Evolutionary conservation across 2,888 invertebrate species (phyloP).

Genomic region (Pollenia labialis): DNA sequence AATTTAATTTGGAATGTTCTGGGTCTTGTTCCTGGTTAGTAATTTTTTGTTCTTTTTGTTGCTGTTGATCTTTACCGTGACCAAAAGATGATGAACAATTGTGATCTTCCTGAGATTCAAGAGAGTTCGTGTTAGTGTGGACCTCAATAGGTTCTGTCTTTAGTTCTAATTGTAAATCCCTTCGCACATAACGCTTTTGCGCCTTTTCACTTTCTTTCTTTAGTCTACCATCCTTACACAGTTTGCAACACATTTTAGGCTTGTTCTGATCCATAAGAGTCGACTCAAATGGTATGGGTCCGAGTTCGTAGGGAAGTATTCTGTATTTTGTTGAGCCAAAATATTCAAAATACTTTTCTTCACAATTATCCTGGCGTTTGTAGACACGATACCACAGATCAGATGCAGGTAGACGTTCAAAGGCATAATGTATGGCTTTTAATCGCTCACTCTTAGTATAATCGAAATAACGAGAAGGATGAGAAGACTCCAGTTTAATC

Average conservation of each 20-base stretch:
- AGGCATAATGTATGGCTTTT: constrained; percentile 82
- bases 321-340: constrained; percentile 82
- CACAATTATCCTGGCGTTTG: constrained; percentile 89
- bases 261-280: constrained; percentile 83
- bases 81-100: constrained; percentile 44
- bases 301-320: constrained; percentile 90
- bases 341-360: constrained; percentile 86
- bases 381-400: constrained; percentile 93
- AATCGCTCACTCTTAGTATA: constrained; percentile 79
- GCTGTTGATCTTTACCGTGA: constrained; percentile 29
- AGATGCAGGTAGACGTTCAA: constrained; percentile 89
- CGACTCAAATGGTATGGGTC: constrained; percentile 86
- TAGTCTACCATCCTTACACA: constrained; percentile 82
- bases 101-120: constrained; percentile 39
- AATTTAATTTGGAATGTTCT: constrained; percentile 70
- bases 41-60: background rate
- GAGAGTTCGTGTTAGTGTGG: constrained; percentile 14
- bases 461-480: constrained; percentile 76
- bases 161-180: constrained; percentile 38
- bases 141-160: constrained; percentile 27
- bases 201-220: constrained; percentile 59
- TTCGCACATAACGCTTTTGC: constrained; percentile 45
- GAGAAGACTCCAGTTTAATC: constrained; percentile 34
- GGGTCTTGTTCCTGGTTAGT: constrained; percentile 16
- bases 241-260: constrained; percentile 82